Conservation (phyloP, 2,888 invertebrate genomes). For the Oscheius sp. region DNA sequence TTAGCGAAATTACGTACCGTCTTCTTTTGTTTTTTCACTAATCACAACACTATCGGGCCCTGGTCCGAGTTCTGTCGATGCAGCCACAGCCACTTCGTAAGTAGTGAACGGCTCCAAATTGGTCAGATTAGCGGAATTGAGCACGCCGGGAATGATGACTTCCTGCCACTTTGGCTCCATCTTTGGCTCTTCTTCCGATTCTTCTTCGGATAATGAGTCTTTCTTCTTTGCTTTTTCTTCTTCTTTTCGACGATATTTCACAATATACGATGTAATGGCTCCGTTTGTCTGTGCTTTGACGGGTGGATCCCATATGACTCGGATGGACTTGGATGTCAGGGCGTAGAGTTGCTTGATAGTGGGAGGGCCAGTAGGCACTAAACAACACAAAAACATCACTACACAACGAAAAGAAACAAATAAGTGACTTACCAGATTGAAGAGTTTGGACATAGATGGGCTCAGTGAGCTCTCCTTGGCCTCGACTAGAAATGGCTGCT, state of each 20-base stretch:
- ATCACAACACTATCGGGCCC: constrained; percentile 92
- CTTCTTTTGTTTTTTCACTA: constrained; percentile 93
- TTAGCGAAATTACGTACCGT: constrained; percentile 85
- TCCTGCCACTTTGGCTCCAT: constrained; percentile 33
- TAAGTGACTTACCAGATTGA: constrained; percentile 59
- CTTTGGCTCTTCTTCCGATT: constrained; percentile 43
- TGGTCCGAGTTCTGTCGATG: constrained; percentile 90
- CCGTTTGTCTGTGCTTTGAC: constrained; percentile 91
- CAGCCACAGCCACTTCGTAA: constrained; percentile 94
- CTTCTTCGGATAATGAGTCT: constrained; percentile 85
- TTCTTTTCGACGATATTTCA: constrained; percentile 35
- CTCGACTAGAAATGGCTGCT: constrained; percentile 90
- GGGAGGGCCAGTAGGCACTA: constrained; percentile 34
- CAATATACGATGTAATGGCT: constrained; percentile 32
- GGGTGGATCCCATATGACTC: constrained; percentile 78
- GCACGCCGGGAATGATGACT: constrained; percentile 38
- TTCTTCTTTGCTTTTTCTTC: constrained; percentile 70
- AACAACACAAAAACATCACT: constrained; percentile 33
- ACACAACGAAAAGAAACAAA: constrained; percentile 25
- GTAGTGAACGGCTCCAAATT: constrained; percentile 78
- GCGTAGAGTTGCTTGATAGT: constrained; percentile 23
- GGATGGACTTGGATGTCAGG: constrained; percentile 12
- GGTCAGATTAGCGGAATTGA: constrained; percentile 43
- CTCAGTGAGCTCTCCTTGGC: constrained; percentile 94
- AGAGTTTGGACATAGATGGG: constrained; percentile 93